A percentile compares a stretch with the other conserved stretches of the same genome.
Evolutionary conservation across 2,797 vertebrate genomes (phyloP).

Genomic region (Lates japonicus): DNA sequence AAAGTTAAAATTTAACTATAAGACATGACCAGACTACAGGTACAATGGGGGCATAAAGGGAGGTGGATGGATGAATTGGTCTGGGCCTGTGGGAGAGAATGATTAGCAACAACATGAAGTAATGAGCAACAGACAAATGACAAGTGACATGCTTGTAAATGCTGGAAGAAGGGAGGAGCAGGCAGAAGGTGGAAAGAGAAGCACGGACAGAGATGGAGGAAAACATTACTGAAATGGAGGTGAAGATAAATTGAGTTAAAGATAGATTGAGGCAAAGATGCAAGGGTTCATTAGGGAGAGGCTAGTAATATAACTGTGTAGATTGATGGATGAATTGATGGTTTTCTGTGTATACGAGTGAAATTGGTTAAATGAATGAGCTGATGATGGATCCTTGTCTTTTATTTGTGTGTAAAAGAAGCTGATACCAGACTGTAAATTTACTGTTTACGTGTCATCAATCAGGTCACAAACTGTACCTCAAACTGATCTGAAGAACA

Average conservation of each 20-base stretch:
- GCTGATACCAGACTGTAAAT: neutral
- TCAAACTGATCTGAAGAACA: neutral
- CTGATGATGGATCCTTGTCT: neutral
- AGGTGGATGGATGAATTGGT: constrained; percentile 7
- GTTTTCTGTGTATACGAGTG: neutral
- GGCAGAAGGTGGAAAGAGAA: neutral
- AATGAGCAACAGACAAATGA: constrained; percentile 21
- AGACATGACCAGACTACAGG: neutral
- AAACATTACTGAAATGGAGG: neutral
- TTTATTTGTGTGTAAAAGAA: neutral
- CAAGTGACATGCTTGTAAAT: neutral
- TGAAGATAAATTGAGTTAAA: neutral
- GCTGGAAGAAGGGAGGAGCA: neutral
- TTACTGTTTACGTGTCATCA: neutral
- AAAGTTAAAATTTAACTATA: no score
- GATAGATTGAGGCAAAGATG: neutral
- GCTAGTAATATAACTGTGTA: neutral
- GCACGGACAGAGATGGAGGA: neutral
- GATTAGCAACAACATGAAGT: constrained; percentile 14
- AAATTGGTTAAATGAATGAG: neutral
- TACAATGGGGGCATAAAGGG: no score
- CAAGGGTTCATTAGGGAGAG: constrained; percentile 15
- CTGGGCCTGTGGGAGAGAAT: neutral
- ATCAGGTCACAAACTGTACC: neutral
- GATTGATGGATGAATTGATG: constrained; percentile 17